Evolutionary conservation across 2,113 vertebrate genomes (phyloP).

Genomic region (Nibea coibor): DNA sequence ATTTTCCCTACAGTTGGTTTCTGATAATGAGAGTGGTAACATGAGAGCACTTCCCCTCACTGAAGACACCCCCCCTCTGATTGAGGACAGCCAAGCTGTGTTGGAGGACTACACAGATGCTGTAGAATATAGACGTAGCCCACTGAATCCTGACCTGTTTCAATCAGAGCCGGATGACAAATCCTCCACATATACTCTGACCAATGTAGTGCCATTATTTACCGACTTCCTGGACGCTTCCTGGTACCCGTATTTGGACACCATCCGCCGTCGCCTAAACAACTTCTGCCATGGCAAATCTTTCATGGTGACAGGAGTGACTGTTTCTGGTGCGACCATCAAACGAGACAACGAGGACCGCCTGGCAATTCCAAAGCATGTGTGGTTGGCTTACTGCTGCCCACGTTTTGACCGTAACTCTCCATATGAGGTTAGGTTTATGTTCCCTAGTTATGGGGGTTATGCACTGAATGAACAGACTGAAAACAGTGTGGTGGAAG

Average conservation of each 20-base stretch:
- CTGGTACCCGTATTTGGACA: constrained; percentile 75
- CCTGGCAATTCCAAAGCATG: constrained; percentile 72
- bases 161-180: constrained; percentile 80
- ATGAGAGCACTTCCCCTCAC: constrained; percentile 76
- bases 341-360: constrained; percentile 65
- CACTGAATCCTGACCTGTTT: constrained; percentile 84
- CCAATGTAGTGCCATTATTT: constrained; percentile 85
- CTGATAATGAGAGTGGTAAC: constrained; percentile 66
- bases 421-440: constrained; percentile 81
- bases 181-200: constrained; percentile 85
- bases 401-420: constrained; percentile 79
- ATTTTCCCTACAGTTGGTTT: constrained; percentile 64
- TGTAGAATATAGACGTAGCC: constrained; percentile 75
- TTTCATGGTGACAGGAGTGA: constrained; percentile 78
- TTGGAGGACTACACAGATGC: constrained; percentile 79
- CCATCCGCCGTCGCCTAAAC: constrained; percentile 77
- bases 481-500: constrained; percentile 71
- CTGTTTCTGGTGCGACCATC: constrained; percentile 62
- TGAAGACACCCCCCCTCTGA: constrained; percentile 62
- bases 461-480: constrained; percentile 74
- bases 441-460: constrained; percentile 78
- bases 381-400: constrained; percentile 84
- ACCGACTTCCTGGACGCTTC: constrained; percentile 69
- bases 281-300: constrained; percentile 79
- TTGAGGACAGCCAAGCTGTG: constrained; percentile 79